Evolutionary conservation across 2,113 vertebrate genomes (phyloP), one percentile per base, ranked within the genome.

Genomic region (Psilopsiagon aymara): DNA sequence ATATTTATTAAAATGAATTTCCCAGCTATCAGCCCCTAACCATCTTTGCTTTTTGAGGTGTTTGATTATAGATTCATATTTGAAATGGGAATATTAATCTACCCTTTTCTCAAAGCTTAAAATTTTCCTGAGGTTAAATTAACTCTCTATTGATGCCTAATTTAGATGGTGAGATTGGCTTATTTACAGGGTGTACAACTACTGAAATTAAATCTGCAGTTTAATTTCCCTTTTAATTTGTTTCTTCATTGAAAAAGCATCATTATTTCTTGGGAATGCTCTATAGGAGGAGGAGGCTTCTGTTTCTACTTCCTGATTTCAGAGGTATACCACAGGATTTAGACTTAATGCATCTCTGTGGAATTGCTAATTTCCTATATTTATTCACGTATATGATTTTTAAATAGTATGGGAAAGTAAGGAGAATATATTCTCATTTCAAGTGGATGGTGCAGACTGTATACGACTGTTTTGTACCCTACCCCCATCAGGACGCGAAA

Each of bases 181-280:
- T 96, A 87, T 77, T 73, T 52, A 59, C 33, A 14, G 63, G 62
- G 41, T 82, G 77, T 5, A 1, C 44, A 67, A 23, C 74, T 89
- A 17, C 82, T 94, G 94, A 91, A 94, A 79, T 93, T 53, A 87
- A 75, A 80, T 73, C 88, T 94, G 37, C 59, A 85, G 44, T 92
- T 96, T 92, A 76, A 92, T 94, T 94, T 93, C 37, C 63, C 18
- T 87, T 82, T 82, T 95, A 96, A 95, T 94, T 84, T 89, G 49
- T 93, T 96, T 91, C 88, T 96, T 89, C 70, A 74, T 89, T 75
- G 86, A 63, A 89, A 91, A 52, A 73, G 14, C 91, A 76, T 86
- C 21, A 52, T 92, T 93, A 71, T 76, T 90, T 87, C 86, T 87
- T 70, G 53, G 37, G 84, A 82, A 82, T 74, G 37, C 67, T 94